These are phyloP conservation scores for Lordiphosa mommai DNA, from an alignment of 1,140 invertebrate genomes.

Conservation along the genomic window DNA sequence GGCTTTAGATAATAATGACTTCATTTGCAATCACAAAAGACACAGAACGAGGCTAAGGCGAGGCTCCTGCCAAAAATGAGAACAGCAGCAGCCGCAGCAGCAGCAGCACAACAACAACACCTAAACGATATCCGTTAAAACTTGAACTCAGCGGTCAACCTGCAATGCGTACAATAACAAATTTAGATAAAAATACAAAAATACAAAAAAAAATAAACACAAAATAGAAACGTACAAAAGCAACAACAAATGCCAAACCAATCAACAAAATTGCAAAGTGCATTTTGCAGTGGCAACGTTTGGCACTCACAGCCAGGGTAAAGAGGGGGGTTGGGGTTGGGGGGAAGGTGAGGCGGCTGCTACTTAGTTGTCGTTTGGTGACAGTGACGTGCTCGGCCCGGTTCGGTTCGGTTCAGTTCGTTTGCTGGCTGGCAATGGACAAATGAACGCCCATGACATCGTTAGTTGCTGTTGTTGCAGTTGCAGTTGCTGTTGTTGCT, in stretches of 20 bases:
- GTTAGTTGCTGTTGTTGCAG: slow-evolving; percentile 48
- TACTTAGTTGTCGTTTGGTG: slow-evolving; percentile 42
- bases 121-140: slow-evolving; percentile 70
- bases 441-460: slow-evolving; percentile 77
- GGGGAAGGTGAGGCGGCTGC: not conserved
- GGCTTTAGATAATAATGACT: slow-evolving; percentile 57
- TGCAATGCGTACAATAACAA: slow-evolving; percentile 56
- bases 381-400: slow-evolving; percentile 73
- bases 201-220: slow-evolving; percentile 29
- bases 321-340: slow-evolving; percentile 15
- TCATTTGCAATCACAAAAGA: slow-evolving; percentile 48
- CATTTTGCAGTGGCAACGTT: slow-evolving; percentile 72
- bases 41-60: slow-evolving; percentile 46
- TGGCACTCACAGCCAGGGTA: slow-evolving; percentile 43
- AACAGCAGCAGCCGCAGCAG: slow-evolving; percentile 18
- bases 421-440: slow-evolving; percentile 65
- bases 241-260: slow-evolving; percentile 73
- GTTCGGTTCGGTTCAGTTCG: slow-evolving; percentile 57
- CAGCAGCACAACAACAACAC: slow-evolving; percentile 13
- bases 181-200: slow-evolving; percentile 64
- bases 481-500: slow-evolving; percentile 19
- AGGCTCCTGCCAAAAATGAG: slow-evolving; percentile 58
- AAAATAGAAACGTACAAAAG: too few species aligned
- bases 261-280: slow-evolving; percentile 76
- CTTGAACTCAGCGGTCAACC: slow-evolving; percentile 70